Base-by-base conservation (phyloP, 35 echinoderm and acorn worm species). In the Lytechinus pictus region DNA sequence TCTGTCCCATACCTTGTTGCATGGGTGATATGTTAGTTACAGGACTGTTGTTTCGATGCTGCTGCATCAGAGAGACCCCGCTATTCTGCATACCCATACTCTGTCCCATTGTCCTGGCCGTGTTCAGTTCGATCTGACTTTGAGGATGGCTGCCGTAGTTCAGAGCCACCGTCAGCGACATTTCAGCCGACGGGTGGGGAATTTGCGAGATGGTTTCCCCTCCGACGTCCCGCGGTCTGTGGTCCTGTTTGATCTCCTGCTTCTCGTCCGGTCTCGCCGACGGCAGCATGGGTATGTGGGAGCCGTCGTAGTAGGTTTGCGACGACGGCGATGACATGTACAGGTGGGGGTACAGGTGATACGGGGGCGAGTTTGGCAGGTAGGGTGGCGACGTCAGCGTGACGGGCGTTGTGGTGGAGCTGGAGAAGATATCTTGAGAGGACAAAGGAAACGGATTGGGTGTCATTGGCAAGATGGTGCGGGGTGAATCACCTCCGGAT, bases 341-440 rank as follows among this genome's bases (percentile, higher is more conserved):
- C 19, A 99, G 96, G 54, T 99, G 98, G 14, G 98, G 97, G 87
- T 99, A 99, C 51, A 99, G 86, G 52, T 96, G 98, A 71, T 99
- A 99, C 3, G 98, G 96, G 57, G 98, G 98, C 19, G 98, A 99
- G 13, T 96, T 96, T 14, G 98, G 97, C 90, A 99, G 95, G 95
- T 97, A 99, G n/a, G 98, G 96, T 52, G 98, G 96, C n/a, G 98
- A 98, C 13, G 97, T 96, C 54, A 99, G 57, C 3, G 98, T 96
- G 27, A 97, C 98, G 24, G 98, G 97, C 24, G 96, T 96, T 13
- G 96, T 33, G n/a, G 95, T 86, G 94, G 92, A 86, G 4, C 94
- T 95, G 9, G 57, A 91, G 95, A 98, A 99, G 24, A 99, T 72
- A 95, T 99, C 98, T 19, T 95, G 95, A 27, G 98, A 95, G 13